Evolutionary conservation across 2,888 invertebrate genomes (phyloP).

Genomic region (Lasioglossum figueresi): DNA sequence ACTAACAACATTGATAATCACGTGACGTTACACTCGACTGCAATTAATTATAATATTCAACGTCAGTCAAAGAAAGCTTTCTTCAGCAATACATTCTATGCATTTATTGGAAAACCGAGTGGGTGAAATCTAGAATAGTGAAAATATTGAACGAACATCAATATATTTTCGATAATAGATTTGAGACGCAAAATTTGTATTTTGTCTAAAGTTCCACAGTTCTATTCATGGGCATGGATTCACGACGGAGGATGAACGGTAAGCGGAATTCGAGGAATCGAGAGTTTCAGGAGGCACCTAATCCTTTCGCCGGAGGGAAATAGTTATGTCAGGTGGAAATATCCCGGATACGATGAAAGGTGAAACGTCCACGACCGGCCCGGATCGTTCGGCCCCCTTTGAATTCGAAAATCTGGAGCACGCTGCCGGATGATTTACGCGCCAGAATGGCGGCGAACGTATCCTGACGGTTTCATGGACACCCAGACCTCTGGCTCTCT

Average conservation of each 20-base stretch:
- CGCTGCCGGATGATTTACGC: constrained; percentile 55
- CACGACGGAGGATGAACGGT: neutral
- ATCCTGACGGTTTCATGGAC: constrained; percentile 22
- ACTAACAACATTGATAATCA: neutral
- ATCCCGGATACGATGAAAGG: constrained; percentile 28
- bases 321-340: constrained; percentile 15
- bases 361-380: constrained; percentile 32
- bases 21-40: no score
- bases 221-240: neutral
- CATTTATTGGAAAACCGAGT: neutral
- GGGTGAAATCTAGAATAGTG: neutral
- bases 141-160: neutral
- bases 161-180: neutral
- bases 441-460: constrained; percentile 52
- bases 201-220: neutral
- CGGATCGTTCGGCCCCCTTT: constrained; percentile 25
- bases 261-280: constrained; percentile 16
- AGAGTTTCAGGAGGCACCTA: neutral
- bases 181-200: no score
- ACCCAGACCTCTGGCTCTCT: constrained; percentile 25
- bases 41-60: neutral
- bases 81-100: neutral
- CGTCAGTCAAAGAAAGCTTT: neutral
- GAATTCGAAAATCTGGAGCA: constrained; percentile 68
- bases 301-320: neutral